Evolutionary conservation across 2,797 vertebrate species (phyloP), one percentile per base, ranked within the genome.

Genomic region (Diplodus sargus): DNA sequence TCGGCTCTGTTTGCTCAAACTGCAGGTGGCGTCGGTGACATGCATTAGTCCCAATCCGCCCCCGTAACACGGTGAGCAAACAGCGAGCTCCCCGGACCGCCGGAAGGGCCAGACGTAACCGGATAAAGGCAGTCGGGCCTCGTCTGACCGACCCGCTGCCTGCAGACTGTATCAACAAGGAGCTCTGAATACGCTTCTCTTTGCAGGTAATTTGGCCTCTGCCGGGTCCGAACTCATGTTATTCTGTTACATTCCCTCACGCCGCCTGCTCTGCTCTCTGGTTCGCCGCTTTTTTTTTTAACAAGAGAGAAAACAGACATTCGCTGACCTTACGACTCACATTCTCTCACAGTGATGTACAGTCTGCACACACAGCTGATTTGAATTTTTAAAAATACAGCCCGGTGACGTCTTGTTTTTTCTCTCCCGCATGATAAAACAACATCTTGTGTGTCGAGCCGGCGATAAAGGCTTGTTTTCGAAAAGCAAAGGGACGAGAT

Each of bases 11-110:
- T 91, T 87, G 74, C 79, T 79, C 54, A 80, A 64, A 78, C 91
- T 80, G 85, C 90, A 89, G 93, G 93, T 90, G 91, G 85, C 87
- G 81, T 84, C 34, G 53, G 86, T 80, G 89, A 91, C 85, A 84
- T 65, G 62, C 84, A 80, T 89, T 82, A 79, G 72, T 77, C 74
- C 57, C 68, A 81, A 66, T 48, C 72, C 25, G 52, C 11, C 66
- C 69, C 81, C 66, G 3, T n/a, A 42, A 59, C 23, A 6, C 62
- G 70, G 39, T 53, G 67, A 80, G 70, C 86, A 74, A 78, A 85
- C 74, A 3, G 51, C 25, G 56, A 77, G 76, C 34, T 61, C 65
- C 77, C 70, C 17, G 14, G 53, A 78, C 71, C 43, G 16, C 54
- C 11, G 11, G 56, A 16, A 47, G 43, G 63, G 74, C 77, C 80